Conservation (phyloP, 2,113 vertebrate species). For the Rhynchomys soricoides region DNA sequence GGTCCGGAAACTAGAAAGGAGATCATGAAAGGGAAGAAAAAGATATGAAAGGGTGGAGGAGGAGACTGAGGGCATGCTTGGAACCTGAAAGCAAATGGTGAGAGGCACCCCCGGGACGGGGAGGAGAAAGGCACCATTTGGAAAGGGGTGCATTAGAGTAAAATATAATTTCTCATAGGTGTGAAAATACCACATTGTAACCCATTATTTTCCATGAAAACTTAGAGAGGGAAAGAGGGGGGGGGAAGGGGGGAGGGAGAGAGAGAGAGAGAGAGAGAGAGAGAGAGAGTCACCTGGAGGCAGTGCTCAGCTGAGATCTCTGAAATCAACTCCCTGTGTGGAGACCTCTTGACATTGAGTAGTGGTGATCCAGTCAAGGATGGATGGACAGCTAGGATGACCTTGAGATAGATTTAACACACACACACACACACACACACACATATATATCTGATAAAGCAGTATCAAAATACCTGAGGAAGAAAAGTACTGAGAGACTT, state of each 20-base stretch:
- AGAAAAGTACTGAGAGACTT: slow-evolving; percentile 68
- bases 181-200: neutral
- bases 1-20: neutral
- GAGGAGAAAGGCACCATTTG: neutral
- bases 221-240: neutral
- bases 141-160: neutral
- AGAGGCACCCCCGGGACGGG: neutral
- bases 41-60: neutral
- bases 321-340: neutral
- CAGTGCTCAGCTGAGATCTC: neutral
- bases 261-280: too few relatives aligned
- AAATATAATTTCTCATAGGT: neutral
- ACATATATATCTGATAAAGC: too few relatives aligned
- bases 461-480: slow-evolving; percentile 74
- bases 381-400: slow-evolving; percentile 16
- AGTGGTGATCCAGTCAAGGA: slow-evolving; percentile 56
- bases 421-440: too few relatives aligned
- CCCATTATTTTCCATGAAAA: neutral
- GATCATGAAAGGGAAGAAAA: neutral
- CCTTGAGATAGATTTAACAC: slow-evolving; percentile 58
- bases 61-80: neutral
- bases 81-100: neutral
- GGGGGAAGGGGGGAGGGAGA: too few relatives aligned
- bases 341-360: slow-evolving; percentile 47
- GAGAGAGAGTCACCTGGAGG: neutral